These are phyloP conservation scores for Calypte anna DNA, from an alignment of 2,113 vertebrate genomes.

Conservation along the genomic window DNA sequence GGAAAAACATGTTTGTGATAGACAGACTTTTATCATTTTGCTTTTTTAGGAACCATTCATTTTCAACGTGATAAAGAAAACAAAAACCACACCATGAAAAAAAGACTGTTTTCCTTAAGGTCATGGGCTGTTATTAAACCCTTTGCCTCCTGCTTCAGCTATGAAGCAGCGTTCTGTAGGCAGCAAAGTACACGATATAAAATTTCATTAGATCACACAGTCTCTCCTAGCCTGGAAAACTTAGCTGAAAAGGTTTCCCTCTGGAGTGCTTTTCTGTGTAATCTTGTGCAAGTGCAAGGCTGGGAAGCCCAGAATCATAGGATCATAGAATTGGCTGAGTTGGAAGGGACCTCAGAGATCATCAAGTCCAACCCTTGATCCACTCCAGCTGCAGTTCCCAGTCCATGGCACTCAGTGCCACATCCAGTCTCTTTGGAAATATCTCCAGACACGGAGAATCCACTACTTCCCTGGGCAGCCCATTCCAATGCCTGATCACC, in stretches of 20 bases:
- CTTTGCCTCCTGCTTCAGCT: not conserved
- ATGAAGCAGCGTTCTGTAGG: accelerated
- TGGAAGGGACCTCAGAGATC: too few species aligned
- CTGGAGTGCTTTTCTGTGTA: not conserved
- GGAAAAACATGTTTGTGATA: not conserved
- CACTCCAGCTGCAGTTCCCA: too few species aligned
- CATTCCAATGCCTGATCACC: too few species aligned
- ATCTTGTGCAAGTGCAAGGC: not conserved
- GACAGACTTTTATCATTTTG: not conserved
- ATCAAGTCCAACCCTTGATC: too few species aligned
- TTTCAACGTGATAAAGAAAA: not conserved
- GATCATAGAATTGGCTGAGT: too few species aligned
- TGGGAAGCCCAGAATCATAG: not conserved
- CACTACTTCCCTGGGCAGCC: too few species aligned
- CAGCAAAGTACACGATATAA: not conserved
- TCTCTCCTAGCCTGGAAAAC: not conserved
- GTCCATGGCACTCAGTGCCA: too few species aligned
- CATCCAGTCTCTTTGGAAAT: too few species aligned
- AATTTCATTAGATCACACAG: not conserved
- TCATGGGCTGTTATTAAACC: not conserved
- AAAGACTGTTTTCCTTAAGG: not conserved
- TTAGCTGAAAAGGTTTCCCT: not conserved
- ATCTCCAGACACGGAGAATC: too few species aligned
- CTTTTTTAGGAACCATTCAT: not conserved
- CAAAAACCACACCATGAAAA: not conserved